Evolutionary conservation across 2,888 invertebrate species (phyloP), one percentile per base, ranked within the genome.

Genomic region (Cremastinae sp.): DNA sequence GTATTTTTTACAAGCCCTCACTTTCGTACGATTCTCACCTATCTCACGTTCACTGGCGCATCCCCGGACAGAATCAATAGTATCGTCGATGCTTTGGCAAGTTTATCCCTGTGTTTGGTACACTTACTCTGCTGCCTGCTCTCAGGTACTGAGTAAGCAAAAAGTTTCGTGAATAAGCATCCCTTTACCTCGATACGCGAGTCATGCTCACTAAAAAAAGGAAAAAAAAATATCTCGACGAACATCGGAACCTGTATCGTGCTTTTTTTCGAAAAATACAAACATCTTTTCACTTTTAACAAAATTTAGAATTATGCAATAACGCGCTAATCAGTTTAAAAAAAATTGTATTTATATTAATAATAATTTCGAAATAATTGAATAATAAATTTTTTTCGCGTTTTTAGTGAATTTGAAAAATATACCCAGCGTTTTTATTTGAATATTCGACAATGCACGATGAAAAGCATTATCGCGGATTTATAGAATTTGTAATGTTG

Each of bases 51-150:
- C 18, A 12, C 66, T 12, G 22, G 16, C 16, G 9, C 55, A 12
- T n/a, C 22, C 51, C 22, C 12, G 20, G 14, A 41, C 61, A 55
- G 58, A 79, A 79, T 78, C 79, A 75, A 79, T 79, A 79, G 74
- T 78, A 75, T 78, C 59, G 41, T 37, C 12, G 7, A 39, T 70
- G 75, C 66, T 75, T 73, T 14, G 51, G 58, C 68, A 66, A 73
- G 62, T 75, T 78, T 74, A 74, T 70, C 59, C 43, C 20, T 7
- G 37, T 39, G 49, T 66, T 66, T 66, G 61, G 59, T 56, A 51
- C n/a, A 55, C 20, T 22, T 39, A 49, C 55, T 37, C 49, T 22
- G 12, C 45, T 8, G 16, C 51, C 28, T 45, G 43, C 20, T 55
- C 9, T 45, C 35, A 20, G 16, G 12, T 12, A 56, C 20, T 43